phyloP scores from a whole-genome alignment of 2,797 vertebrate genomes.

The Scleropages formosus region DNA sequence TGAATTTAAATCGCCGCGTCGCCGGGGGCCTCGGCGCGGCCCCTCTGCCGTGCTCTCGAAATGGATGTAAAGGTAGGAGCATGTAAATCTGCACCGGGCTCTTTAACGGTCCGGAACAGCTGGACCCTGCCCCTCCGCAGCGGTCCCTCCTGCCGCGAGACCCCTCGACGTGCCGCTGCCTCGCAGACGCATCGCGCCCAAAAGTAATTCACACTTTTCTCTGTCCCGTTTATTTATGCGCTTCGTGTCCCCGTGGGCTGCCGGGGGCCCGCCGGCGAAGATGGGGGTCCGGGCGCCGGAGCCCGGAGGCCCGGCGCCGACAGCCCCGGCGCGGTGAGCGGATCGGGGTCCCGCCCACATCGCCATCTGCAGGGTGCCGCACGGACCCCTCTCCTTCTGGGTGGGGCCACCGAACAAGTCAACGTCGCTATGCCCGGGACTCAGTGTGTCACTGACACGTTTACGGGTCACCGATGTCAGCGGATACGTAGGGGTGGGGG shows the following conservation, averaged over 20 bases:
- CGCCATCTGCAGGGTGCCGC: constrained; percentile 45
- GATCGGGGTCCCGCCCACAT: constrained; percentile 65
- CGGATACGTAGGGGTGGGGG: constrained; percentile 45
- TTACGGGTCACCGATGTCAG: constrained; percentile 74
- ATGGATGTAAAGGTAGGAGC: no score
- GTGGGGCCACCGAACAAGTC: constrained; percentile 75
- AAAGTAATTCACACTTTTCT: constrained; percentile 81
- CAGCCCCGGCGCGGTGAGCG: constrained; percentile 62
- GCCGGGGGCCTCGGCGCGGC: background rate
- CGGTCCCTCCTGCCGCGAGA: constrained; percentile 21
- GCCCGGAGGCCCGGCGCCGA: constrained; percentile 53
- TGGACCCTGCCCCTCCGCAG: background rate
- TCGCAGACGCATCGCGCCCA: constrained; percentile 36
- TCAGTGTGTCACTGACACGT: constrained; percentile 69
- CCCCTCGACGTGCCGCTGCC: constrained; percentile 18
- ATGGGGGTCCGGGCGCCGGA: constrained; percentile 55
- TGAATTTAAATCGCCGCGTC: background rate
- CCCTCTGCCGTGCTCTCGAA: background rate
- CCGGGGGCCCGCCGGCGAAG: constrained; percentile 23
- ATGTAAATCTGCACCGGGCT: background rate
- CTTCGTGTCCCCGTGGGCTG: constrained; percentile 19
- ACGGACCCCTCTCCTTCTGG: constrained; percentile 10
- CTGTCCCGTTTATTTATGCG: constrained; percentile 28
- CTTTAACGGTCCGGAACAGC: background rate
- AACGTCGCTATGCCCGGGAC: constrained; percentile 79